Evolutionary conservation across 2,113 vertebrate genomes (phyloP).

Genomic region (Nycticebus coucang): DNA sequence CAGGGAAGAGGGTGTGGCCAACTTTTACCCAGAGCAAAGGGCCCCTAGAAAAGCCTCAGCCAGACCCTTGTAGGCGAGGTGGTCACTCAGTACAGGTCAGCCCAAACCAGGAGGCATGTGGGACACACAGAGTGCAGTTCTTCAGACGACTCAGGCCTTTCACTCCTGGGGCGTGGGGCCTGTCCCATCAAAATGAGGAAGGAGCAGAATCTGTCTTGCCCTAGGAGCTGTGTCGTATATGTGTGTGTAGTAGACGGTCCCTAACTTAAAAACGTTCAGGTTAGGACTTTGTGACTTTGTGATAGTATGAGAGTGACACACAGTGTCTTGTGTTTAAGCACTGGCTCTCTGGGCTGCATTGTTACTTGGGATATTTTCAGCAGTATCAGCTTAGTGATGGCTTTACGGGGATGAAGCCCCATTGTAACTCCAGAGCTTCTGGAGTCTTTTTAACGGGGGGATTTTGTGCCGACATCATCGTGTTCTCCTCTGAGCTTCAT

Average conservation of each 20-base stretch:
- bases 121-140: background rate
- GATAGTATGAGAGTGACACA: background rate
- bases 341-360: background rate
- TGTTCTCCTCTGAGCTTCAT: background rate
- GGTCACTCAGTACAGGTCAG: background rate
- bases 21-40: background rate
- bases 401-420: background rate
- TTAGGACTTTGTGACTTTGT: background rate
- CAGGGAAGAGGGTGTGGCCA: background rate
- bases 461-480: background rate
- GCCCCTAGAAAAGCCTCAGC: background rate
- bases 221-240: too few relatives aligned
- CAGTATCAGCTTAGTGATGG: background rate
- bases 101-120: background rate
- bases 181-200: too few relatives aligned
- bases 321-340: background rate
- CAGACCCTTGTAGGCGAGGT: background rate
- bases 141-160: background rate
- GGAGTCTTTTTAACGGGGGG: background rate
- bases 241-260: background rate
- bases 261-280: background rate
- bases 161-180: too few relatives aligned
- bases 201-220: too few relatives aligned
- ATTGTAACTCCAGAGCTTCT: background rate
- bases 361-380: background rate